Evolutionary conservation across 2,113 vertebrate species (phyloP).

Genomic region (Tragelaphus imberbis): DNA sequence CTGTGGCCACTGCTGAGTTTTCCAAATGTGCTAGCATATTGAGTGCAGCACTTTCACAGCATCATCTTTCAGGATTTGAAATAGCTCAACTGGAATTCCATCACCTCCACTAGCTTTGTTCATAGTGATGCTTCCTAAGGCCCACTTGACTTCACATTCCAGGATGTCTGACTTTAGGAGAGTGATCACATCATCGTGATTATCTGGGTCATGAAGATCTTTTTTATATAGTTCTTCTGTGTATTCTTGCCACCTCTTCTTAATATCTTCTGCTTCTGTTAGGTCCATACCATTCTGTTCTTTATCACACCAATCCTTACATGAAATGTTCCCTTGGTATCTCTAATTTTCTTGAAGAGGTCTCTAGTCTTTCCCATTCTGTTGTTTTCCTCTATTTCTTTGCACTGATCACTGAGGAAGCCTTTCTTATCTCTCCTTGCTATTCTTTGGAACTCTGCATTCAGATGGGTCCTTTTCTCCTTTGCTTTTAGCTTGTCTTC

Average conservation of each 20-base stretch:
- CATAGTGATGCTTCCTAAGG: background rate
- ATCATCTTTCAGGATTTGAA: background rate
- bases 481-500: background rate
- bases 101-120: background rate
- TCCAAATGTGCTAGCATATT: background rate
- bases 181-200: background rate
- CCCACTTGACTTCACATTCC: background rate
- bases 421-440: background rate
- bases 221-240: background rate
- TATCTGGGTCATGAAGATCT: background rate
- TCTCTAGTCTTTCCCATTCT: no score
- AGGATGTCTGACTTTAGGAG: background rate
- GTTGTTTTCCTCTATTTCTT: no score
- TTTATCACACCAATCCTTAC: background rate
- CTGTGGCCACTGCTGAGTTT: background rate
- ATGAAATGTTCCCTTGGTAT: background rate
- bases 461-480: background rate
- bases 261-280: background rate
- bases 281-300: background rate
- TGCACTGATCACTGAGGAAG: no score
- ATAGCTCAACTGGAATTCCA: background rate
- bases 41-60: background rate
- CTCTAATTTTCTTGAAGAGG: no score
- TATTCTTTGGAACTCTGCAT: background rate
- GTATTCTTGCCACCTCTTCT: background rate